Evolutionary conservation across 1,140 invertebrate species (phyloP), one percentile per base, ranked within the genome.

Genomic region (Orussus abietinus): DNA sequence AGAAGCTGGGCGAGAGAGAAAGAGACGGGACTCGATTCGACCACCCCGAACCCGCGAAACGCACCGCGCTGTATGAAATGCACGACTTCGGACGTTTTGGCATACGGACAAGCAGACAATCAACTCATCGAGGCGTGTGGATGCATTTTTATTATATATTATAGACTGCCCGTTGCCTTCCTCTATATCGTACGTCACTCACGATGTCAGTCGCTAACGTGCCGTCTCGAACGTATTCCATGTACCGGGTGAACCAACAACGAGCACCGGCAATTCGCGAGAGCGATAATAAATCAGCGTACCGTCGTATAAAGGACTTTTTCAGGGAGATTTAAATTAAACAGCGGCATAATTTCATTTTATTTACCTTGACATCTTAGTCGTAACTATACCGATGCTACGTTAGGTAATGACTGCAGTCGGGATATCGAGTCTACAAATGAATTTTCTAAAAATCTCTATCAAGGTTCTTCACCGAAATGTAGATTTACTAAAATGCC

Each of bases 131-230:
- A 73, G 70, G 62, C 69, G 68, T 69, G 70, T 56, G 60, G 66
- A 69, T 72, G 70, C 70, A 73, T 73, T 73, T 73, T 73, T 73
- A 69, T 72, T 69, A 72, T 72, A 72, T 72, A 72, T 73, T 73
- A 73, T 72, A 72, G 69, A 74, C 68, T 70, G 66, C 51, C 65
- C 63, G 46, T 61, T 46, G 59, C 60, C 62, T 69, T 66, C 62
- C 64, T 66, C 59, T 66, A 67, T 71, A 70, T 70, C 70, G 63
- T 68, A 70, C 69, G 70, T 73, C 70, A 73, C 66, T 73, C 70
- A 73, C 53, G 47, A 59, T 73, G 70, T 70, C 70, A 70, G 70
- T 67, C 55, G 62, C 69, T 73, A 72, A 73, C 69, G 59, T 70
- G 68, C 59, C 69, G 64, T 69, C 69, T 69, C 70, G 67, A 71